Base-by-base conservation (phyloP, 2,888 invertebrate genomes). In the Maniola hyperantus region DNA sequence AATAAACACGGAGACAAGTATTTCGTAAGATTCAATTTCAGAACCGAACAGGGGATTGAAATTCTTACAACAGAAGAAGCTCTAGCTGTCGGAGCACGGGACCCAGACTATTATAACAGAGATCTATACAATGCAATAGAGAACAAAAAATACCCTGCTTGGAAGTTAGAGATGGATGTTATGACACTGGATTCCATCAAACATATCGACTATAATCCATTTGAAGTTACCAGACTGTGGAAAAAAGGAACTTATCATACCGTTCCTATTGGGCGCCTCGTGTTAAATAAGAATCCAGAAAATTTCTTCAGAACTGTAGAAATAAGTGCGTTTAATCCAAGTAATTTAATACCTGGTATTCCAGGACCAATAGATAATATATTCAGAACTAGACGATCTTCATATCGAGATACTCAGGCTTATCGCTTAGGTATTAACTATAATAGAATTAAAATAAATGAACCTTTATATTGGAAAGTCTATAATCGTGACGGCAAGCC, bases 71-170 rank as follows among this genome's bases (percentile, higher is more conserved):
- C 93, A 0, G 93, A 94, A 0, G 92, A 93, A 79, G 97, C 96
- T 0, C 91, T 77, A 0, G 86, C 94, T 55, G 85, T 98, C 39
- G 87, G 94, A n/a, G 93, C 94, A 2, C 80, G 88, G 20, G 97
- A 98, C 86, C 97, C 97, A 0, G 97, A 98, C 87, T 98, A 97
- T 81, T 93, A 94, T 36, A 95, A 95, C 66, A 94, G 96, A 67
- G 98, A 99, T 89, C 91, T 98, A 59, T 98, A 96, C 87, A 97
- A 98, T 84, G 94, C 97, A n/a, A 98, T 99, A 70, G 95, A 94
- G 8, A 92, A 91, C 26, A 95, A 94, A 68, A 87, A 95, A 10
- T 83, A 78, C 68, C 88, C 89, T 2, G 70, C 80, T 8, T 89
- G 88, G 88, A 83, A 73, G 64, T 59, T 88, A 15, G 86, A 88